Evolutionary conservation across 2,797 vertebrate genomes (phyloP).

Genomic region (Fistularia commersonii): DNA sequence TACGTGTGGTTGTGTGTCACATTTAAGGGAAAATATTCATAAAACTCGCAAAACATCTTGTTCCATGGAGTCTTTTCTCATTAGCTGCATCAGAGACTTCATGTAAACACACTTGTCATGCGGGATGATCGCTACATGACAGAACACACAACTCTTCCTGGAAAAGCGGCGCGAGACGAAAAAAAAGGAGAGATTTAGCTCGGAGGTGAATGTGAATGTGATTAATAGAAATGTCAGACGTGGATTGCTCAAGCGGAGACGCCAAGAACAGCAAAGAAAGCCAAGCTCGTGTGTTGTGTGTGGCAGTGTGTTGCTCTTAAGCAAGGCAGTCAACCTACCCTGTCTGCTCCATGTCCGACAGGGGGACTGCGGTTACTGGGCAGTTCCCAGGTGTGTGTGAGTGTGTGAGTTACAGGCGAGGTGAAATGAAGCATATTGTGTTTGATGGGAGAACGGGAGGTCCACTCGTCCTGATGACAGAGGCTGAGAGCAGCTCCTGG

Average conservation of each 20-base stretch:
- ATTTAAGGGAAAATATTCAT: slow-evolving; percentile 32
- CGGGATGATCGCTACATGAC: slow-evolving; percentile 31
- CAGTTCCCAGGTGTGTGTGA: slow-evolving; percentile 26
- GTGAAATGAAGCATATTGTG: slow-evolving; percentile 28
- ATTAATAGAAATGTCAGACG: slow-evolving; percentile 36
- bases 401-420: slow-evolving; percentile 6
- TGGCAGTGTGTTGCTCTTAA: slow-evolving; percentile 17
- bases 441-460: slow-evolving; percentile 15
- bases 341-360: slow-evolving; percentile 5
- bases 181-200: slow-evolving; percentile 11
- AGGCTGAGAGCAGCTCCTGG: neutral
- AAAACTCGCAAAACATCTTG: slow-evolving; percentile 45
- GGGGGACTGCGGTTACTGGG: slow-evolving; percentile 28
- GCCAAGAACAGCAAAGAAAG: slow-evolving; percentile 31
- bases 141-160: slow-evolving; percentile 38
- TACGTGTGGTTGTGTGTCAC: slow-evolving; percentile 13
- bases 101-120: slow-evolving; percentile 51
- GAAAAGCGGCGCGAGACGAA: slow-evolving; percentile 26
- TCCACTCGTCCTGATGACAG: slow-evolving; percentile 22
- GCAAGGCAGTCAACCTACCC: slow-evolving; percentile 27
- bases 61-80: slow-evolving; percentile 38
- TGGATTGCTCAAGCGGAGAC: slow-evolving; percentile 5
- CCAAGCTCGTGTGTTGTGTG: neutral
- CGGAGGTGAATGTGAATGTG: slow-evolving; percentile 16
- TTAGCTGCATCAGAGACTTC: slow-evolving; percentile 26